Evolutionary conservation across 2,113 vertebrate genomes (phyloP), one percentile per base, ranked within the genome.

Genomic region (Alethe castanea): DNA sequence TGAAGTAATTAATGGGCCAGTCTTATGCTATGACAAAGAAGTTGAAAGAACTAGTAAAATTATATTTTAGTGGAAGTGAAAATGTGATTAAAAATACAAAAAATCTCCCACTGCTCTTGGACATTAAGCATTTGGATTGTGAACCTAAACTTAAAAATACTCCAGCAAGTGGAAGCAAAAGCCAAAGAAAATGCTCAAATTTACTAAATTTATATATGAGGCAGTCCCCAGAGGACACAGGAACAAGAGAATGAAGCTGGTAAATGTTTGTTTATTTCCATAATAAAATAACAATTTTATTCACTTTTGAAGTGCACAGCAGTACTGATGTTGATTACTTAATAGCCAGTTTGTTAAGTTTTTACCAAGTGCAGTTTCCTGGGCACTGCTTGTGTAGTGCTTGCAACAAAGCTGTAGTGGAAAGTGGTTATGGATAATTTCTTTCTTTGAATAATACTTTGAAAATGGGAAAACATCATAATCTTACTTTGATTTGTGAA

Each of bases 241-340:
- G 47, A 90, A 62, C 7, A 26, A 69, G 14, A 47, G 78, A 73
- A 76, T 45, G 70, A 86, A 79, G 5, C 44, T 90, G 20, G 18
- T 66, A 83, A 95, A 83, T 88, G 50, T 83, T 97, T 90, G 23
- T 78, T 79, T 94, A 44, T 66, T 81, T 92, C 48, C 23, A 19
- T 50, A 87, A 77, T 70, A 81, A 76, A 79, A 62, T 44, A 74
- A 44, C n/a, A 67, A 48, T 78, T 62, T 69, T 42, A 56, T 90
- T 92, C 6, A 31, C 45, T 87, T 85, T 66, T 67, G 56, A 86
- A 45, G 28, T 47, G 5, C 23, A 19, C 29, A 61, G 31, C 65
- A 72, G 22, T 59, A 11, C 9, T 40, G 19, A 42, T 73, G 48
- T 31, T 62, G 53, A 88, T 95, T 94, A 65, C 14, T 15, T 60